These are phyloP conservation scores for Ginglymostoma cirratum DNA, from an alignment of 2,113 vertebrate genomes.

Conservation along the genomic window DNA sequence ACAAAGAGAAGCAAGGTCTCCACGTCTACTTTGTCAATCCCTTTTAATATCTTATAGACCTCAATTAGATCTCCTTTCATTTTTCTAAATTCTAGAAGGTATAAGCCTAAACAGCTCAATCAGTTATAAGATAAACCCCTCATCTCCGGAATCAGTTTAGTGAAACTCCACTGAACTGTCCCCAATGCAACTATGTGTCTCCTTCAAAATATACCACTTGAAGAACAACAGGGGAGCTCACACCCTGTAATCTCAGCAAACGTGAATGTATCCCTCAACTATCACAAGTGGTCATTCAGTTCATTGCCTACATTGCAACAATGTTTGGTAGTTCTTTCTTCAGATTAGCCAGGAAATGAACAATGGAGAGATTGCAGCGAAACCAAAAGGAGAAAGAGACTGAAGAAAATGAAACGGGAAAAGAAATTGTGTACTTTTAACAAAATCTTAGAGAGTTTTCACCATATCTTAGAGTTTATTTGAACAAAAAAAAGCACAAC, in stretches of 20 bases:
- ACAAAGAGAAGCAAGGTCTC: no score
- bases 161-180: no score
- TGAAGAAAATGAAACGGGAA: neutral
- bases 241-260: neutral
- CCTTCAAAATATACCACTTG: neutral
- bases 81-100: no score
- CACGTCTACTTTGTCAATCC: no score
- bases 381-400: neutral
- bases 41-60: no score
- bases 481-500: neutral
- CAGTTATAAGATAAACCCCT: no score
- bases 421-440: neutral
- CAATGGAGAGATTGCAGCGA: neutral
- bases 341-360: neutral
- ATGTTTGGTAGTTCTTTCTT: neutral
- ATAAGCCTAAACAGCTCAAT: no score
- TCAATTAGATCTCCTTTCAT: no score
- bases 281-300: neutral
- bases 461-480: no score
- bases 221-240: neutral
- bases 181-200: no score
- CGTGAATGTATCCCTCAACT: neutral
- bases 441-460: neutral
- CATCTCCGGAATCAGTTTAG: no score
- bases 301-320: neutral